Evolutionary conservation across 2,888 invertebrate genomes (phyloP).

Genomic region (Tipula lateralis): DNA sequence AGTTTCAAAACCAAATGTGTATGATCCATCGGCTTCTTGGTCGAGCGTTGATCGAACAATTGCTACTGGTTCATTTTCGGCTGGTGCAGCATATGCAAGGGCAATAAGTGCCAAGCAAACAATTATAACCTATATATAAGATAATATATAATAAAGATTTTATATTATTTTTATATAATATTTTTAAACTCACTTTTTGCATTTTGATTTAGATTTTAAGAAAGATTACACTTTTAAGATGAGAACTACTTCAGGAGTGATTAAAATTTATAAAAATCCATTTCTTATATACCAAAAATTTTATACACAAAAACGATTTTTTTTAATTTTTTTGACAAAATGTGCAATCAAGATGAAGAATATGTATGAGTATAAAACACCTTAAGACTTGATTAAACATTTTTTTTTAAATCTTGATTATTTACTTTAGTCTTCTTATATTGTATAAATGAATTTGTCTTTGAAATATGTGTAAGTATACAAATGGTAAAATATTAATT

Average conservation of each 20-base stretch:
- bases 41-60: neutral
- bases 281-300: constrained; percentile 1
- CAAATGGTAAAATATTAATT: neutral
- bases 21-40: constrained; percentile 42
- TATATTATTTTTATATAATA: neutral
- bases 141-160: neutral
- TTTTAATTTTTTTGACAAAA: neutral
- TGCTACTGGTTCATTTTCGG: neutral
- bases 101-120: neutral
- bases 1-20: constrained; percentile 42
- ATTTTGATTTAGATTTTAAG: constrained; percentile 26
- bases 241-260: neutral
- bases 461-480: constrained; percentile 24
- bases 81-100: neutral
- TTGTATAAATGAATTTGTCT: neutral
- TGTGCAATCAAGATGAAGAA: neutral
- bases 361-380: constrained; percentile 7
- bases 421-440: neutral
- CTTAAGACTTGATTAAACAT: neutral
- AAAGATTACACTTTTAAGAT: neutral
- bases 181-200: constrained; percentile 7
- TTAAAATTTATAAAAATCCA: constrained; percentile 3
- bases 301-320: neutral
- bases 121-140: neutral
- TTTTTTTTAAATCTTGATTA: constrained; percentile 13